A percentile compares a stretch with the other conserved stretches of the same genome.
Conservation (phyloP, 2,113 vertebrate genomes). For the rat (Rattus norvegicus) region GRCr8 NC_086019.1:48452501-48453000, state of each 20-base stretch:
- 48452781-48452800: background rate
- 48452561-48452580: background rate
- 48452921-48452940: background rate
- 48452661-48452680: background rate
- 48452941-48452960: background rate
- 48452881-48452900: background rate
- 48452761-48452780: background rate
- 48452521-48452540: background rate
- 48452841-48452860: background rate
- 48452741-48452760: background rate
- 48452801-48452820: background rate
- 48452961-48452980: background rate
- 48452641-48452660: background rate
- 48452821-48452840: background rate
- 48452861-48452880: background rate
- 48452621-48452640: background rate
- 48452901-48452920: background rate
- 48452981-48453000: background rate
- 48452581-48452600: background rate
- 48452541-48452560: background rate
- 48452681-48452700: accelerated
- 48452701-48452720: background rate
- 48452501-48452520: background rate
- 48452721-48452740: background rate
- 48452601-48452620: background rate